Base-by-base conservation (phyloP, 2,888 invertebrate genomes). In the Thereva unica region DNA sequence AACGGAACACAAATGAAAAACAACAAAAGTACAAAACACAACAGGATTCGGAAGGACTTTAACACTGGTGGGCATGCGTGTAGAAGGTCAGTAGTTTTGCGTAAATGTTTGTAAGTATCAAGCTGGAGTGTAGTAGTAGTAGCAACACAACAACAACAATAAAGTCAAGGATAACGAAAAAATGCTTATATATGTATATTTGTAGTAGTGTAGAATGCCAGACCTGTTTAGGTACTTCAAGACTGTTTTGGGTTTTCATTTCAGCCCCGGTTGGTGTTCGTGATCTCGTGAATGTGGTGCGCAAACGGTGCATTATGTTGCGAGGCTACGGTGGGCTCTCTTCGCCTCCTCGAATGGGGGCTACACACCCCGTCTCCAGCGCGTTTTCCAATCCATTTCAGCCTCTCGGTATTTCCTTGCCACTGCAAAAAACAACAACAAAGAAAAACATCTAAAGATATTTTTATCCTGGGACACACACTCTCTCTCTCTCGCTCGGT, bases 171-270 rank as follows among this genome's bases (percentile, higher is more conserved):
- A 23, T 23, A 23, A 23, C 23, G 23, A 23, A 23, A 23, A 23
- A 23, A 23, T 23, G 23, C 23, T 23, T 23, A 23, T 23, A 23
- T 2, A 23, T 23, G 2, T 23, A 23, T 2, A 23, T 23, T 23
- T 23, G 23, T 23, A 23, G 23, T 23, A 23, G 23, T 23, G 23
- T 23, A 23, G 23, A 23, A 38, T 53, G 8, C 23, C 57, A 38
- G 47, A 86, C 86, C 85, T 92, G 92, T 78, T 92, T 92, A 72
- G 94, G 93, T 75, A 93, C 92, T 80, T 94, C 93, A 75, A 94
- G 87, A 82, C 92, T 93, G 82, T 91, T 92, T 80, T 93, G 93
- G 73, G 90, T 91, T 85, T 93, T 93, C 92, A 93, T 93, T 83
- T 93, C 93, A 77, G 91, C 90, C 73, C 92, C 92, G 71, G 92